phyloP scores from a whole-genome alignment of 2,888 invertebrate species.

The Rapana venosa region DNA sequence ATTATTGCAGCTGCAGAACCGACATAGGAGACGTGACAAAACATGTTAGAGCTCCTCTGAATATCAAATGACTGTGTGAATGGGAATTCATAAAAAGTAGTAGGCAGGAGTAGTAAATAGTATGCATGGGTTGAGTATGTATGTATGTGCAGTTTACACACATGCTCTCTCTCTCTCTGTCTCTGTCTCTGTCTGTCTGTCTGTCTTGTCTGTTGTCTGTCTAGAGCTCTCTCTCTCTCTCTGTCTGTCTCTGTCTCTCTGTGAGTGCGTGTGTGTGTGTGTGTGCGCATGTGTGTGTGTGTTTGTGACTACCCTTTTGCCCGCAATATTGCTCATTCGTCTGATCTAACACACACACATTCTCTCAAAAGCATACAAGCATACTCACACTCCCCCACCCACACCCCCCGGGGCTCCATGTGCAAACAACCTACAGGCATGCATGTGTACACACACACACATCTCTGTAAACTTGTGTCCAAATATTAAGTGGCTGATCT shows the following conservation, averaged over 20 bases:
- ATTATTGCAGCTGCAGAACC: too few species aligned
- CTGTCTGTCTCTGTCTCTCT: background rate
- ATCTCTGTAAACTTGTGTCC: background rate
- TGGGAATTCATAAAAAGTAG: too few species aligned
- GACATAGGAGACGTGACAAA: too few species aligned
- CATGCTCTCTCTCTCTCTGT: constrained; percentile 25
- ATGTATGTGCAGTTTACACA: background rate
- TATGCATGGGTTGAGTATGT: background rate
- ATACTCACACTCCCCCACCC: background rate
- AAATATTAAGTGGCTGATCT: too few species aligned
- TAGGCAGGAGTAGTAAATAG: too few species aligned
- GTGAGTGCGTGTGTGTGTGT: background rate
- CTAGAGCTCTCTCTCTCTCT: constrained; percentile 21
- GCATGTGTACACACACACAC: background rate
- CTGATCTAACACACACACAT: too few species aligned
- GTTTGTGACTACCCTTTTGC: background rate
- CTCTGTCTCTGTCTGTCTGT: constrained; percentile 29
- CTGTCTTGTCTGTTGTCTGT: constrained; percentile 34
- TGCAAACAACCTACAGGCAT: background rate
- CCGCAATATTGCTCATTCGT: too few species aligned
- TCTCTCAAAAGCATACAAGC: background rate
- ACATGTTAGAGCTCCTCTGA: too few species aligned
- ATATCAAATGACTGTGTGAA: too few species aligned
- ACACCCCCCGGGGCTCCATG: background rate
- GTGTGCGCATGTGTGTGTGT: background rate